Base-by-base conservation (phyloP, 2,888 invertebrate genomes). In the Ryuthela nishihirai region DNA sequence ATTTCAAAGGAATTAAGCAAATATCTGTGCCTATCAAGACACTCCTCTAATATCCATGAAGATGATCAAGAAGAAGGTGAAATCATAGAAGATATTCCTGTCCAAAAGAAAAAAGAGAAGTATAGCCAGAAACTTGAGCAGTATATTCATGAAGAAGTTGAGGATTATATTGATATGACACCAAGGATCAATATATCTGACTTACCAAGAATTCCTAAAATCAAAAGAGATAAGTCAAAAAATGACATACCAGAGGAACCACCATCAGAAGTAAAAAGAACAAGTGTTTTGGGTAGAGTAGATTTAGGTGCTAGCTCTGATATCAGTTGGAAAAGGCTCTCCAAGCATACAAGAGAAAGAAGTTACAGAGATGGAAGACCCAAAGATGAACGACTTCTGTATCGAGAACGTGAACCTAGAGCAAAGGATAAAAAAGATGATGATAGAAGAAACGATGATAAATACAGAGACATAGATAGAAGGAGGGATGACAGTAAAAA, bases 311-410 rank as follows among this genome's bases (percentile, higher is more conserved):
- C 32, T 17, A 49, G 32, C 17, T 38, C 29, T 5, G 65, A 66
- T 43, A 60, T 68, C 12, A 74, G 82, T 0, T 91, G 91, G 78
- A 90, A 89, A 70, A 89, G 89, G 72, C 77, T 87, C 10, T 85
- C 85, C 39, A 87, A 85, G 72, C 85, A 78, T 66, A 83, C 82
- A 18, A 87, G 85, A 71, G 87, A 85, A 69, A 78, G 86, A 59
- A 88, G 83, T 69, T 91, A 90, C 70, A 79, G 89, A 26, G 72
- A 73, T 64, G 68, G 70, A 1, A 71, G 71, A 6, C 85, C 68
- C n/a, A 70, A 71, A 52, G 67, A 69, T 23, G 69, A 69, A 36
- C 64, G 66, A 82, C 62, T 74, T 35, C 58, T 67, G 23, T 68
- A 65, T 47, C 47, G 68, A 74, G 77, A 49, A 72, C 73, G 66